phyloP scores from a whole-genome alignment of 2,113 vertebrate species.

The Odocoileus virginianus region DNA sequence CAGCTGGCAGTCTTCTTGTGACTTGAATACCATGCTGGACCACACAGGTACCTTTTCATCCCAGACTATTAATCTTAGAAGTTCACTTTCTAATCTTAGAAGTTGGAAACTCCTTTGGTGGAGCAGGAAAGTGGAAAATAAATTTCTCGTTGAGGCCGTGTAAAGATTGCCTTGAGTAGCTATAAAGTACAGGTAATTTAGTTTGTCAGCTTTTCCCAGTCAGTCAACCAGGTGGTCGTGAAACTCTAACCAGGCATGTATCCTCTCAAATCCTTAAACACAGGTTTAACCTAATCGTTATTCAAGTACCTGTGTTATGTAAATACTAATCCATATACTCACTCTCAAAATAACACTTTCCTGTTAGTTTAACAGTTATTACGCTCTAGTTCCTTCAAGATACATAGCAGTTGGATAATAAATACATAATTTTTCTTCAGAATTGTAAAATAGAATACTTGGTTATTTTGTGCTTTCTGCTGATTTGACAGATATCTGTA shows the following conservation, averaged over 20 bases:
- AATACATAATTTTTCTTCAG: background rate
- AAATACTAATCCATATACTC: background rate
- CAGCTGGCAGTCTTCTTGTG: background rate
- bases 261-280: background rate
- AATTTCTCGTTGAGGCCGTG: background rate
- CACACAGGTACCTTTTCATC: constrained; percentile 16
- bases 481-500: background rate
- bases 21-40: background rate
- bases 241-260: background rate
- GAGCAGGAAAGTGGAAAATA: constrained; percentile 20
- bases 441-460: background rate
- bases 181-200: background rate
- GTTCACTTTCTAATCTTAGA: constrained; percentile 3
- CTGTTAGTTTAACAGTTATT: background rate
- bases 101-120: background rate
- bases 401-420: background rate
- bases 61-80: background rate
- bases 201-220: background rate
- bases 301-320: background rate
- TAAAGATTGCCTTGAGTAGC: background rate
- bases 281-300: background rate
- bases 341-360: background rate
- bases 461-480: background rate
- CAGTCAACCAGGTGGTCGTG: background rate
- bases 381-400: background rate